Evolutionary conservation across 2,888 invertebrate genomes (phyloP).

Genomic region (Syrphus vitripennis): DNA sequence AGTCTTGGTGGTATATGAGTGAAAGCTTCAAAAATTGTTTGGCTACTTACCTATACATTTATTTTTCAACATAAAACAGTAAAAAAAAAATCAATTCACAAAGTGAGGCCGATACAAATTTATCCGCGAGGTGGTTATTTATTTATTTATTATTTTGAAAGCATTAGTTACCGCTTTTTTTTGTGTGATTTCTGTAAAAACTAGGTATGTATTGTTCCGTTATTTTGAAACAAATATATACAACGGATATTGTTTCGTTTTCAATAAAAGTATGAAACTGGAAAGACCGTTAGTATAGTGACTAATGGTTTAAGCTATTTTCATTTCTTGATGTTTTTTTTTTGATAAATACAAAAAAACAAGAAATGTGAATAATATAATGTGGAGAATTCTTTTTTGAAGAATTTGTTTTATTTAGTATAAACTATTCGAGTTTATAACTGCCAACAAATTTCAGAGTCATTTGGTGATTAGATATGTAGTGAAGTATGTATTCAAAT

Average conservation of each 20-base stretch:
- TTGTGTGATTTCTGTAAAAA: conserved; percentile 4
- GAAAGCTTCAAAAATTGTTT: conserved; percentile 33
- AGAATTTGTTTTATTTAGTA: too few species aligned
- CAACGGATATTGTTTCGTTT: background rate
- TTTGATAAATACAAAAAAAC: background rate
- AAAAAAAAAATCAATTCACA: background rate
- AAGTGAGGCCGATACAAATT: background rate
- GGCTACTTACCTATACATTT: too few species aligned
- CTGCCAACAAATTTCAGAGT: too few species aligned
- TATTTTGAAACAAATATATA: background rate
- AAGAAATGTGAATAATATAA: background rate
- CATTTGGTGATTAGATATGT: too few species aligned
- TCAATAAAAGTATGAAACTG: background rate
- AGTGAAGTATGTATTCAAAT: too few species aligned
- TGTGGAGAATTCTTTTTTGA: background rate
- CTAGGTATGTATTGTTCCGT: conserved; percentile 18
- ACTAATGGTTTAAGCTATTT: background rate
- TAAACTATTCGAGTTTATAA: too few species aligned
- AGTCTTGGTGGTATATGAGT: conserved; percentile 15
- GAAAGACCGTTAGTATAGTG: background rate
- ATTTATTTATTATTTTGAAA: conserved; percentile 12
- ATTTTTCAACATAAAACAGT: background rate
- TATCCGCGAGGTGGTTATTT: background rate
- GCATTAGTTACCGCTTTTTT: background rate
- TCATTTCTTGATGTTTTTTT: background rate